phyloP scores from a whole-genome alignment of 1,140 invertebrate species.

The Apis florea region DNA sequence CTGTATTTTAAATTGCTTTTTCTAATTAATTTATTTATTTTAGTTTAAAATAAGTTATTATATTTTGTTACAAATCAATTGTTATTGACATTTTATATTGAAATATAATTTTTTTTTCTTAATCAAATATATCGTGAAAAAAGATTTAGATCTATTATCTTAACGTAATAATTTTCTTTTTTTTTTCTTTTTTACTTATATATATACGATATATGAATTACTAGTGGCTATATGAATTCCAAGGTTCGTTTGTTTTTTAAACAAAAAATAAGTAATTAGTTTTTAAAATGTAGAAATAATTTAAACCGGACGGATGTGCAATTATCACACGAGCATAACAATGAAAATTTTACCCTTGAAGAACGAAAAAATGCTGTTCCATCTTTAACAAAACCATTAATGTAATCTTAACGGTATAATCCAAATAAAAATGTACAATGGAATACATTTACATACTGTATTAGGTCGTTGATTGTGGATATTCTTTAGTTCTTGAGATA shows the following conservation, averaged over 20 bases:
- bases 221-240: no score
- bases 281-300: not conserved
- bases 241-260: not conserved
- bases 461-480: not conserved
- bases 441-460: constrained; percentile 25
- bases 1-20: no score
- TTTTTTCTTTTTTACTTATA: no score
- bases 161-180: no score
- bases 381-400: constrained; percentile 5
- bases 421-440: constrained; percentile 21
- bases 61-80: no score
- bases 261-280: not conserved
- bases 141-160: no score
- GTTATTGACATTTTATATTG: no score
- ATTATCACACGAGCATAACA: not conserved
- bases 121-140: no score
- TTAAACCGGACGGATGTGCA: constrained; percentile 1
- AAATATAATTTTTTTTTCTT: no score
- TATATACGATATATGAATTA: no score
- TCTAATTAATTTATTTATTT: no score
- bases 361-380: not conserved
- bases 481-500: not conserved
- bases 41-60: no score
- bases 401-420: not conserved
- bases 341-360: constrained; percentile 24